Conservation (phyloP, 2,888 invertebrate species). For the Hydropsyche betteni region DNA sequence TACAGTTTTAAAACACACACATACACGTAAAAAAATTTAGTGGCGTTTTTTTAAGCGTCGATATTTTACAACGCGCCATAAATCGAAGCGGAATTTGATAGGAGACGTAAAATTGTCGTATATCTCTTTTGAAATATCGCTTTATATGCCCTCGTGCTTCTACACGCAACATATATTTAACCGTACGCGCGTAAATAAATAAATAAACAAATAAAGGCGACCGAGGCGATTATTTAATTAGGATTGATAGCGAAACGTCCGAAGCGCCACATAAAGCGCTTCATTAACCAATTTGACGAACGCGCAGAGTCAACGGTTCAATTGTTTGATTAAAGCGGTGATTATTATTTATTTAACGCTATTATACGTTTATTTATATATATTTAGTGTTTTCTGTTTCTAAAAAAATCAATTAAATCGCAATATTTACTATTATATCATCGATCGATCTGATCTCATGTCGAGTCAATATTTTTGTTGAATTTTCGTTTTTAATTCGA, state of each 20-base stretch:
- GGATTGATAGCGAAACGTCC: slow-evolving; percentile 19
- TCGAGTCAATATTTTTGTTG: too few species aligned
- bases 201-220: too few species aligned
- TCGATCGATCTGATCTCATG: too few species aligned
- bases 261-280: slow-evolving; percentile 36
- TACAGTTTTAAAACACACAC: background rate
- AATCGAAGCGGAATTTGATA: slow-evolving; percentile 17
- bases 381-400: too few species aligned
- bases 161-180: background rate
- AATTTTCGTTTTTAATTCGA: too few species aligned
- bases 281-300: slow-evolving; percentile 48
- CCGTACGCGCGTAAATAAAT: background rate
- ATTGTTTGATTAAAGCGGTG: slow-evolving; percentile 46
- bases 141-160: background rate
- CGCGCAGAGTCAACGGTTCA: slow-evolving; percentile 49
- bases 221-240: slow-evolving; percentile 26
- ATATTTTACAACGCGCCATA: slow-evolving; percentile 1
- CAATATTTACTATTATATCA: too few species aligned
- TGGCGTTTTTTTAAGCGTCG: slow-evolving; percentile 13
- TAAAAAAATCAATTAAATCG: too few species aligned
- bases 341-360: too few species aligned
- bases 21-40: background rate
- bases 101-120: slow-evolving; percentile 17
- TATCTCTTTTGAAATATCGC: background rate
- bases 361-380: too few species aligned